A percentile compares a stretch with the other conserved stretches of the same genome.
These are phyloP conservation scores for Mormyrops attenuatus DNA, from an alignment of 2,797 vertebrate species.

Conservation along the genomic window DNA sequence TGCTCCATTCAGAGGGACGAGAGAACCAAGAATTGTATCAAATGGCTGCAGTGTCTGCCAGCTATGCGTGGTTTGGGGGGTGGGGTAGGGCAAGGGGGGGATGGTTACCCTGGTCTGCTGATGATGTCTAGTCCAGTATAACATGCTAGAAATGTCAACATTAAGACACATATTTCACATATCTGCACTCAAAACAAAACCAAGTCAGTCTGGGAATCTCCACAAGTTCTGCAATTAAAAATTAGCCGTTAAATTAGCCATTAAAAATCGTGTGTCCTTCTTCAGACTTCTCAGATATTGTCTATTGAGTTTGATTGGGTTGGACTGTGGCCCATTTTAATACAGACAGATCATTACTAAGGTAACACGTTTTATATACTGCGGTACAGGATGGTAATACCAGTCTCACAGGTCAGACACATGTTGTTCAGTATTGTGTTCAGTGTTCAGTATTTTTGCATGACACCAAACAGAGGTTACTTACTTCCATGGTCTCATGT, in stretches of 20 bases:
- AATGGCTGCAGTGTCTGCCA: neutral
- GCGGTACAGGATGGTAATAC: neutral
- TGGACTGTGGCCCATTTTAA: neutral
- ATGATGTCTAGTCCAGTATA: neutral
- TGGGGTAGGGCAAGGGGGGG: neutral
- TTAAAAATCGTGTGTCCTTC: no score
- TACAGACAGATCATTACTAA: neutral
- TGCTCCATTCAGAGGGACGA: slow-evolving; percentile 29
- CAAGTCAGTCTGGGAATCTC: neutral
- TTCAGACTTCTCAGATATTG: neutral
- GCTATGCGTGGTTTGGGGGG: neutral
- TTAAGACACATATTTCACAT: neutral
- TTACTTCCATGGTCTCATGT: neutral
- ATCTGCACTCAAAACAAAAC: neutral
- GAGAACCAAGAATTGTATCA: neutral
- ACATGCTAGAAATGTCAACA: neutral
- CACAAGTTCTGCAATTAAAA: neutral
- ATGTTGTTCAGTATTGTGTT: no score
- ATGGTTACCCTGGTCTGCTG: neutral
- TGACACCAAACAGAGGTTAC: neutral
- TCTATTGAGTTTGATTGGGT: neutral
- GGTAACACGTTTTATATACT: neutral
- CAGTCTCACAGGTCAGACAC: neutral
- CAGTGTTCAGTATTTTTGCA: neutral
- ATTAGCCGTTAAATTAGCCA: no score